Conservation (phyloP, 2,113 vertebrate species). For the Parus major region DNA sequence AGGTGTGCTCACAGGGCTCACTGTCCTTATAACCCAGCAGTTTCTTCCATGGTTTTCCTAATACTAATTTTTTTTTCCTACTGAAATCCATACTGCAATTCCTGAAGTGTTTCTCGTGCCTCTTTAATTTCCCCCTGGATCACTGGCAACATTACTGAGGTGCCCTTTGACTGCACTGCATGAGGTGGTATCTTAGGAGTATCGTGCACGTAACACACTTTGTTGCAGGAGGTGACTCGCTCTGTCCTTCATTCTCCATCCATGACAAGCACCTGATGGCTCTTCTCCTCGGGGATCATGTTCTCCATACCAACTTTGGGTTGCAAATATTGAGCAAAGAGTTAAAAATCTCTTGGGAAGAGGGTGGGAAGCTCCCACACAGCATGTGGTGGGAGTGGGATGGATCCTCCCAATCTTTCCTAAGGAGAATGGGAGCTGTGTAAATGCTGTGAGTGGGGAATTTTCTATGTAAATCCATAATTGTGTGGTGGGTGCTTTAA, state of each 20-base stretch:
- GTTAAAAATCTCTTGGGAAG: not conserved
- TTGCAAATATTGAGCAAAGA: not conserved
- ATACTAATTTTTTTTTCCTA: not conserved
- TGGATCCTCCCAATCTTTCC: not conserved
- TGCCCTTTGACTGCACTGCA: not conserved
- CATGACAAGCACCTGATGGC: fast-evolving
- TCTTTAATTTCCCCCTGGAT: not conserved
- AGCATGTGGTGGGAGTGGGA: not conserved
- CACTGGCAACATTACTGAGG: not conserved
- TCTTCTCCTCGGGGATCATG: not conserved
- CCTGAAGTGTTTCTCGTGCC: not conserved
- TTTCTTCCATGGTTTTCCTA: not conserved
- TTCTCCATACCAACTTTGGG: fast-evolving
- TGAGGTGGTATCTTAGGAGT: not conserved
- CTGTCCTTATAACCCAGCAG: not conserved
- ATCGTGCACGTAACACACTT: not conserved
- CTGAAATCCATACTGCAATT: not conserved
- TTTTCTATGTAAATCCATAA: not conserved
- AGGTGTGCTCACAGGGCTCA: not conserved
- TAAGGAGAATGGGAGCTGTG: not conserved
- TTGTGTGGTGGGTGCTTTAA: not conserved
- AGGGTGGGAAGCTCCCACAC: not conserved
- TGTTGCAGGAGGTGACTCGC: not conserved
- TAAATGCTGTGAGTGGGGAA: not conserved
- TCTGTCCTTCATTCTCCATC: not conserved